These are phyloP conservation scores for Merops nubicus DNA, from an alignment of 2,113 vertebrate genomes.

Conservation along the genomic window DNA sequence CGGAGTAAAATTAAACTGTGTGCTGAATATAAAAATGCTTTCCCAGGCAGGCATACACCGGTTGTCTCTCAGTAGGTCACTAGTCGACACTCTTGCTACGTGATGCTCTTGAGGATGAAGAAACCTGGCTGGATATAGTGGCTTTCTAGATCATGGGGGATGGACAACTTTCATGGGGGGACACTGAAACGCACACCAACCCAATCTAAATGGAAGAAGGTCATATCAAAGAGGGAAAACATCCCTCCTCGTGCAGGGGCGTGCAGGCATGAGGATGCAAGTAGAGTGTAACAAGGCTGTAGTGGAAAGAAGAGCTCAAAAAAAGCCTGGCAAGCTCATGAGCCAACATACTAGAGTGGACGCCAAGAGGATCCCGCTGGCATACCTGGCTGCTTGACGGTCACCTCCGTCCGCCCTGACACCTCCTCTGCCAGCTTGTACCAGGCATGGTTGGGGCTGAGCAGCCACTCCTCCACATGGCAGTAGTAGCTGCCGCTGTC, in stretches of 20 bases:
- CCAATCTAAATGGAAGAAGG: background rate
- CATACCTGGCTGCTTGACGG: conserved; percentile 88
- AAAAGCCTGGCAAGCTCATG: fast-evolving
- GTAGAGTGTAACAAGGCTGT: background rate
- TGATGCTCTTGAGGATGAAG: background rate
- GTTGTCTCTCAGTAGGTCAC: background rate
- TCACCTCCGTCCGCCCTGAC: conserved; percentile 87
- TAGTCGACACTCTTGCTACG: background rate
- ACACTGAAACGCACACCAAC: background rate
- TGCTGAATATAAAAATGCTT: background rate
- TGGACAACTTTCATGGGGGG: fast-evolving
- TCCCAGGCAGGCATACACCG: background rate
- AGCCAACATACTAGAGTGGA: fast-evolving
- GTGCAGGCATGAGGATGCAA: background rate
- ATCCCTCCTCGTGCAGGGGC: fast-evolving
- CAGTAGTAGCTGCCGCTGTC: conserved; percentile 97
- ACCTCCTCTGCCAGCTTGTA: conserved; percentile 82
- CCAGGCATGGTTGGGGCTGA: conserved; percentile 83
- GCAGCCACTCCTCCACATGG: conserved; percentile 89
- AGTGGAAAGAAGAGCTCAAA: background rate
- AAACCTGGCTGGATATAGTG: background rate
- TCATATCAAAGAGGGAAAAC: background rate
- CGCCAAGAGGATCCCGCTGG: fast-evolving
- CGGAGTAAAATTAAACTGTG: background rate
- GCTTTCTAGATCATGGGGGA: fast-evolving